phyloP scores from a whole-genome alignment of 1,140 invertebrate species.

The Panonychus citri region DNA sequence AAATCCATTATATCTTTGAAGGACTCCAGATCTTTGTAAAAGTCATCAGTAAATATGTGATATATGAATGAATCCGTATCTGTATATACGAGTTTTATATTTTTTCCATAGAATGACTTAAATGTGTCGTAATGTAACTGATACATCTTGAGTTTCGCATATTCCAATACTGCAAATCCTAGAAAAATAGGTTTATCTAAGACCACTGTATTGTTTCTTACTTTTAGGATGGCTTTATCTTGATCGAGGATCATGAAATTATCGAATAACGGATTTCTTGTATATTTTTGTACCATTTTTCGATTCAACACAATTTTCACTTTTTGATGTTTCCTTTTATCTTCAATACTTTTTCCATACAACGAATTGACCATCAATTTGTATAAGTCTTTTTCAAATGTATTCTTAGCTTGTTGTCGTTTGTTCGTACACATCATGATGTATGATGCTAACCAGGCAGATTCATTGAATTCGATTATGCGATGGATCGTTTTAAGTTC shows the following conservation, averaged over 20 bases:
- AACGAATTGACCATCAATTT: conserved; percentile 21
- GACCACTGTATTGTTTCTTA: conserved; percentile 10
- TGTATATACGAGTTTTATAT: conserved; percentile 11
- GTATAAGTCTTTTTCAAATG: not conserved
- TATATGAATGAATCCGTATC: conserved; percentile 13
- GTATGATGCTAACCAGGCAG: conserved; percentile 24
- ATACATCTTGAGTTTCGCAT: conserved; percentile 17
- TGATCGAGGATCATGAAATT: conserved; percentile 12
- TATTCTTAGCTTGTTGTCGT: not conserved
- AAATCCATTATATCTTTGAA: conserved; percentile 11
- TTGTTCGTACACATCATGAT: conserved; percentile 15
- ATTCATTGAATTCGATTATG: conserved; percentile 27
- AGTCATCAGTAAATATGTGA: conserved; percentile 10
- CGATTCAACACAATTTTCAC: not conserved
- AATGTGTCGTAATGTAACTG: conserved; percentile 18
- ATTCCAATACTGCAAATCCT: conserved; percentile 16
- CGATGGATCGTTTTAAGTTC: conserved; percentile 23
- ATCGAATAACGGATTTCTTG: too few relatives aligned
- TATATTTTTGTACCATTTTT: too few relatives aligned
- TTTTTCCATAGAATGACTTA: conserved; percentile 12
- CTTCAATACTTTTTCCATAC: conserved; percentile 29
- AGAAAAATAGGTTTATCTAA: conserved; percentile 18
- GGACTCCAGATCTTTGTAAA: conserved; percentile 11
- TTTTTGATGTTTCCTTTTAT: conserved; percentile 21
- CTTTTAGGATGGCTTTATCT: conserved; percentile 9